phyloP scores from a whole-genome alignment of 2,797 vertebrate species.

The Selene dorsalis region DNA sequence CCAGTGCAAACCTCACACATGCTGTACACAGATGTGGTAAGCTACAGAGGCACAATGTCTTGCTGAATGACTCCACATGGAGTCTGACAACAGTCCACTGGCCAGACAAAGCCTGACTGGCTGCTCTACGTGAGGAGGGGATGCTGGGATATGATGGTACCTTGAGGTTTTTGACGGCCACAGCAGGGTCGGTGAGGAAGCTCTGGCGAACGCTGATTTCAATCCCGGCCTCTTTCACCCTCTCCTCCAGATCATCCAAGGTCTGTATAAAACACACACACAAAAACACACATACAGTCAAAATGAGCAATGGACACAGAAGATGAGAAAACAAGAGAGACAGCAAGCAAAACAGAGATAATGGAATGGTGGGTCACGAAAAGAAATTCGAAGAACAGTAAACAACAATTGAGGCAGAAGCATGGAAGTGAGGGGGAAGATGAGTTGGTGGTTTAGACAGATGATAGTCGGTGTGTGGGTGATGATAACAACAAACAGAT shows the following conservation, averaged over 20 bases:
- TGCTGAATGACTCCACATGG: not conserved
- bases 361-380: not conserved
- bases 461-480: not conserved
- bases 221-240: conserved; percentile 92
- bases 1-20: not conserved
- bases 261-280: conserved; percentile 80
- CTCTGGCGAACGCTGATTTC: conserved; percentile 97
- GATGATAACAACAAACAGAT: conserved; percentile 22
- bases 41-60: not conserved
- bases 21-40: not conserved
- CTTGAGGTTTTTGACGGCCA: conserved; percentile 96
- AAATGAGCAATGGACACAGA: conserved; percentile 6
- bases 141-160: conserved; percentile 65
- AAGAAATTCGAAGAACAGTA: conserved; percentile 22
- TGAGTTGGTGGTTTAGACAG: conserved; percentile 13
- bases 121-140: not conserved
- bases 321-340: not conserved
- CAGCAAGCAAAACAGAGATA: conserved; percentile 2
- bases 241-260: conserved; percentile 93
- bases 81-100: not conserved
- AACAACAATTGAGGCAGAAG: conserved; percentile 1
- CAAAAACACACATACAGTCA: not conserved
- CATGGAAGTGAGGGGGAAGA: conserved; percentile 1
- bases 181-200: conserved; percentile 94
- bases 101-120: conserved; percentile 54